A percentile compares a stretch with the other conserved stretches of the same genome.
Conservation (phyloP, 2,888 invertebrate genomes). For the Drosophila gaucha region DNA sequence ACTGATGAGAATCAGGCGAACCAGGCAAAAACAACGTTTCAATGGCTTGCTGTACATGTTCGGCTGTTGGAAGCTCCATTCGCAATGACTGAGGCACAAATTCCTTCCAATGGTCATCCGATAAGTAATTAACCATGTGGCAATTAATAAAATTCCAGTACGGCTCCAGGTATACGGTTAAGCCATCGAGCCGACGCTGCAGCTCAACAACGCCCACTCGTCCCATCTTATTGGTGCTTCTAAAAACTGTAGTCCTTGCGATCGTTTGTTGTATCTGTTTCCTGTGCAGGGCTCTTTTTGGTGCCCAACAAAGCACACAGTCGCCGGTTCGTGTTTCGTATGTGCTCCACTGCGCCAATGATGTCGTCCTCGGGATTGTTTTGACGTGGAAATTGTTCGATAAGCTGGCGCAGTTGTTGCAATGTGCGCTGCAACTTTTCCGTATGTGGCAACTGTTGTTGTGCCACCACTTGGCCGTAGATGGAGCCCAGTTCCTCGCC, state of each 20-base stretch:
- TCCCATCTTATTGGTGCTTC: conserved; percentile 34
- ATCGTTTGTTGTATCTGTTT: conserved; percentile 6
- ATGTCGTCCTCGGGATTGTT: conserved; percentile 90
- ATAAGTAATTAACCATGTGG: conserved; percentile 91
- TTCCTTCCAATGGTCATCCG: conserved; percentile 88
- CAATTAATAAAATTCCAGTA: conserved; percentile 89
- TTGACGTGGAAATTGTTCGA: conserved; percentile 88
- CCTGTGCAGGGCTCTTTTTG: conserved; percentile 22
- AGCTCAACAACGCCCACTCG: conserved; percentile 62
- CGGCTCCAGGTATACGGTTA: conserved; percentile 87
- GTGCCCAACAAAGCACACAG: conserved; percentile 87
- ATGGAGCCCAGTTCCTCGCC: conserved; percentile 92
- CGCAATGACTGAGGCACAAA: conserved; percentile 87
- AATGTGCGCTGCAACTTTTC: conserved; percentile 87
- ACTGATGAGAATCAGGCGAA: conserved; percentile 12
- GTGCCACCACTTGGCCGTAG: conserved; percentile 87
- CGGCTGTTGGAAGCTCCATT: conserved; percentile 84
- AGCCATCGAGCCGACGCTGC: conserved; percentile 85
- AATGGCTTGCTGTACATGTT: conserved; percentile 85
- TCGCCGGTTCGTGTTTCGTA: conserved; percentile 89
- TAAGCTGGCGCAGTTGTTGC: conserved; percentile 86
- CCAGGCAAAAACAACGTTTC: conserved; percentile 85
- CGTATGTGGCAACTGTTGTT: conserved; percentile 86
- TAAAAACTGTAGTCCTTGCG: conserved; percentile 76
- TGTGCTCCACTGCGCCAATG: conserved; percentile 86